Evolutionary conservation across 2,888 invertebrate species (phyloP), one percentile per base, ranked within the genome.

Genomic region (Mechanitis messenoides): DNA sequence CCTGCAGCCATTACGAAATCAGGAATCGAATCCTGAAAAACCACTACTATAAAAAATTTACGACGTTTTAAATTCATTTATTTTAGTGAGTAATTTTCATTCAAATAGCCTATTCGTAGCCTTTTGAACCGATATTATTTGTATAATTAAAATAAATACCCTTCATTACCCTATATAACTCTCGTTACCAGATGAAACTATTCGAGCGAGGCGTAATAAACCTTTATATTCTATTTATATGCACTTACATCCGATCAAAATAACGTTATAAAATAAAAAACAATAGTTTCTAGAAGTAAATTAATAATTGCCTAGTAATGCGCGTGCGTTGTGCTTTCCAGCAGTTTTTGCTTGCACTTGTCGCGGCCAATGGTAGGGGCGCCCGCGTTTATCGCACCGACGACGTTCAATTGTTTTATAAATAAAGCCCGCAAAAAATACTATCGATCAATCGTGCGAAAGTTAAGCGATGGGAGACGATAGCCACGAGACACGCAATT

Each of bases 381-480:
- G 71, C 73, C 71, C 80, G 79, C 85, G 80, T 85, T 86, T 83
- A 87, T 85, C 81, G 84, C 80, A 73, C 78, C 75, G 77, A 76
- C 79, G 81, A 83, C 82, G 81, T 84, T 84, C 89, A 83, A 90
- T 89, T 90, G 89, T 90, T 89, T 90, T 90, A 89, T 88, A 88
- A 88, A 89, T 88, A 88, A 86, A 87, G 81, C 75, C 76, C 77
- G 84, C 88, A 90, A 90, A 90, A 90, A 90, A 87, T 85, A 85
- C 88, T 87, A 90, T 87, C 89, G 86, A 90, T 90, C 90, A 90
- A 90, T 88, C 88, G 88, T 86, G 88, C 89, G 88, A 88, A 89
- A 86, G 84, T 80, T 87, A 80, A 77, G 78, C 79, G 87, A 88
- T 87, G 82, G 72, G 71, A 69, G 71, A 74, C 75, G 87, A 87